phyloP scores from a whole-genome alignment of 2,797 vertebrate genomes.

The Eospalax fontanierii region DNA sequence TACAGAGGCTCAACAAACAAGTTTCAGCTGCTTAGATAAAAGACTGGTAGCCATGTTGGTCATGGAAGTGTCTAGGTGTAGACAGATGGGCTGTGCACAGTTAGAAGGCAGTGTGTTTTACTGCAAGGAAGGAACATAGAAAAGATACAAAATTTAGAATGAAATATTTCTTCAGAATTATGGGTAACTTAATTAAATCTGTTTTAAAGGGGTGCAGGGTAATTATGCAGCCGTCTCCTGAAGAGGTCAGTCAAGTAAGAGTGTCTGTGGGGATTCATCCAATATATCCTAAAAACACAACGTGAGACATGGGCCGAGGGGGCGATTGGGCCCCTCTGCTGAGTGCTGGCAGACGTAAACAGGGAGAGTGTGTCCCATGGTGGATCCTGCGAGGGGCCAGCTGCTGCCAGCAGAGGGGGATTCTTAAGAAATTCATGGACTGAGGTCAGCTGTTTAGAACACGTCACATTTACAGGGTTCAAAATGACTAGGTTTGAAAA shows the following conservation, averaged over 20 bases:
- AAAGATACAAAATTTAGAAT: too few relatives aligned
- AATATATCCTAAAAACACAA: not conserved
- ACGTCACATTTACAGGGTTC: not conserved
- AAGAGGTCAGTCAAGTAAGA: not conserved
- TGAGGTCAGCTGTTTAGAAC: not conserved
- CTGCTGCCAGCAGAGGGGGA: not conserved
- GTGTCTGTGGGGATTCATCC: not conserved
- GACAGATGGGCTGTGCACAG: not conserved
- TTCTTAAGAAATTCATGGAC: not conserved
- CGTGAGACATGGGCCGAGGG: not conserved
- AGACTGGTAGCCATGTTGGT: not conserved
- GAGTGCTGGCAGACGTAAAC: not conserved
- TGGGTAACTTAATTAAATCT: not conserved
- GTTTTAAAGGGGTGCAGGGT: not conserved
- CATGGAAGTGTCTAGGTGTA: not conserved
- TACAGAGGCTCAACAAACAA: not conserved
- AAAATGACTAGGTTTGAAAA: slow-evolving; percentile 41
- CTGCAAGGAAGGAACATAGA: not conserved
- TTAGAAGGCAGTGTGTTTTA: not conserved
- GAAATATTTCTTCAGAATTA: too few relatives aligned
- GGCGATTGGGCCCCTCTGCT: not conserved
- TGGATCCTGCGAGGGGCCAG: too few relatives aligned
- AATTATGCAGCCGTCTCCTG: not conserved
- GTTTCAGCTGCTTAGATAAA: not conserved
- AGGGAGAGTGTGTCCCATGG: not conserved